Evolutionary conservation across 2,113 vertebrate species (phyloP).

Genomic region (Semnornis frantzii): DNA sequence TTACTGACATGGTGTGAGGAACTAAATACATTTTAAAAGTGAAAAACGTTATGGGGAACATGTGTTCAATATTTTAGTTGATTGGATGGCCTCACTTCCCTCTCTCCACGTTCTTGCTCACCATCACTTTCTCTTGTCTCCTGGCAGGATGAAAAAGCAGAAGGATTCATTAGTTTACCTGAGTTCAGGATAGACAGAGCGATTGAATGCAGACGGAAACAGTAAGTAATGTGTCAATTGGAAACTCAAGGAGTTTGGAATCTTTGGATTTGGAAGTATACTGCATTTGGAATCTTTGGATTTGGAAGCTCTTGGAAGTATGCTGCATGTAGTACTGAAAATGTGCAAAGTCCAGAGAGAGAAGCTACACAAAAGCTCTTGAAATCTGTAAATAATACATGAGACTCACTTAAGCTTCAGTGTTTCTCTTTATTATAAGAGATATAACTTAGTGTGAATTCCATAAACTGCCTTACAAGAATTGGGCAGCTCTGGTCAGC

Average conservation of each 20-base stretch:
- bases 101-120: neutral
- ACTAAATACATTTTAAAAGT: neutral
- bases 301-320: neutral
- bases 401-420: neutral
- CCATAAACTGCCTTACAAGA: neutral
- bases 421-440: neutral
- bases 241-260: neutral
- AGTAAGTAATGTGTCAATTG: conserved; percentile 78
- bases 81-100: neutral
- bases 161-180: conserved; percentile 90
- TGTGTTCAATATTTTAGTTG: neutral
- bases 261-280: too few species aligned
- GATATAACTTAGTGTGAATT: neutral
- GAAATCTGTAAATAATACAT: neutral
- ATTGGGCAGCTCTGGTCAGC: neutral
- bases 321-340: neutral
- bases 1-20: neutral
- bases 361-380: neutral
- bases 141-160: conserved; percentile 88
- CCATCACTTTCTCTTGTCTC: neutral
- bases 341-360: neutral
- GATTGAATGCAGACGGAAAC: conserved; percentile 89
- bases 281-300: too few species aligned
- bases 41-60: neutral
- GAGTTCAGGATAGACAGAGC: conserved; percentile 93